Conservation (phyloP, 2,888 invertebrate genomes). For the Gortyna flavago region DNA sequence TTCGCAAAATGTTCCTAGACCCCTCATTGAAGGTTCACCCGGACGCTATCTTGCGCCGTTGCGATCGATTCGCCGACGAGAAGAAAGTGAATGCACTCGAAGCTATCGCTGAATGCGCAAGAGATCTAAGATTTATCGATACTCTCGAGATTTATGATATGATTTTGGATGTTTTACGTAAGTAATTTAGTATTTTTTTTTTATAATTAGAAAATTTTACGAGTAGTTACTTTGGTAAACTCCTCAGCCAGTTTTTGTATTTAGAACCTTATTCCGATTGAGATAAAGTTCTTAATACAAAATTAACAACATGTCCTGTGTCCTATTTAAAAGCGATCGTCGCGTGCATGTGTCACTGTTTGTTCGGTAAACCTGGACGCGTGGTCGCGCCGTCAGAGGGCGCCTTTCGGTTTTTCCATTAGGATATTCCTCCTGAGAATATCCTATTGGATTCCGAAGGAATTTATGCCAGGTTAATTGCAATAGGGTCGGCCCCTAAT, state of each 20-base stretch:
- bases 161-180: constrained; percentile 88
- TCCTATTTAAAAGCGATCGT: background rate
- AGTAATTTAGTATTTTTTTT: constrained; percentile 69
- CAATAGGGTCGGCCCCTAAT: background rate
- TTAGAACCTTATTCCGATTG: background rate
- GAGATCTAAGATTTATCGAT: constrained; percentile 80
- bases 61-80: constrained; percentile 85
- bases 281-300: background rate
- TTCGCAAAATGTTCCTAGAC: constrained; percentile 87
- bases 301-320: background rate
- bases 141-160: constrained; percentile 82
- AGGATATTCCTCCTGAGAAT: too few relatives aligned
- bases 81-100: constrained; percentile 80
- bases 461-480: background rate
- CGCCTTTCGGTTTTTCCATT: background rate
- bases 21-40: constrained; percentile 89
- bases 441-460: background rate
- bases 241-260: background rate
- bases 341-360: too few relatives aligned
- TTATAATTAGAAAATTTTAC: background rate
- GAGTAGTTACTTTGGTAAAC: too few relatives aligned
- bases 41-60: constrained; percentile 87
- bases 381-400: background rate
- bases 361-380: background rate
- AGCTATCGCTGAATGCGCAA: constrained; percentile 79